Evolutionary conservation across 2,888 invertebrate genomes (phyloP), one percentile per base, ranked within the genome.

Genomic region (Proisotoma minuta): DNA sequence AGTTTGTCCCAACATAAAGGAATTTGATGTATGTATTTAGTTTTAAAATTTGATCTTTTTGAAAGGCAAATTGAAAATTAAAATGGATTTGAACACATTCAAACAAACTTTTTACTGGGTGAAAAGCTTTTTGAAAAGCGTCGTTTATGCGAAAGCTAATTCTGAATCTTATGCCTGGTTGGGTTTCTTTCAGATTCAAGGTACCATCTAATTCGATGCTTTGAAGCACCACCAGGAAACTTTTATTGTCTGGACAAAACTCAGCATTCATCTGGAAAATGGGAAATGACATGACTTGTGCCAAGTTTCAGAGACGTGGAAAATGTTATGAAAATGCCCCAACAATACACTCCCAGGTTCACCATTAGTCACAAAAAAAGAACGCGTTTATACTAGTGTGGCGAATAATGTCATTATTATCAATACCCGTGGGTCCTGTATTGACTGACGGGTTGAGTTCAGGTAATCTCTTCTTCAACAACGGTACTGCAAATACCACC

Each of bases 371-470:
- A 15, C 20, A 20, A 12, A 20, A n/a, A 43, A 43, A 15, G 34
- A 34, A 34, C 8, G 34, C n/a, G n/a, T n/a, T n/a, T n/a, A 20
- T 34, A 8, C 34, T 10, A 34, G 34, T 43, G 18, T 18, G 5
- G 10, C 5, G 51, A 27, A 54, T 54, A 54, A 54, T 54, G 53
- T 34, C 53, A 39, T 54, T 54, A 54, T 54, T 23, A 8, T 18
- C 53, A 39, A 22, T 49, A 49, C 49, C 34, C 27, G 34, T 26
- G 29, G 24, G 52, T 26, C 28, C 8, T 8, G 34, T 52, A n/a
- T 24, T 27, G 28, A 52, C 26, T 28, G 20, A 26, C n/a, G 29
- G 29, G 29, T 28, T 52, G 28, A 52, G 52, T 52, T 18, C 52
- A 15, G 5, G 10, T 5, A 10, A 5, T 18, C 47, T n/a, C n/a